Percentiles rank a stretch among this genome's conserved stretches.
Conservation (phyloP, 2,113 vertebrate genomes). For the Phycodurus eques region DNA sequence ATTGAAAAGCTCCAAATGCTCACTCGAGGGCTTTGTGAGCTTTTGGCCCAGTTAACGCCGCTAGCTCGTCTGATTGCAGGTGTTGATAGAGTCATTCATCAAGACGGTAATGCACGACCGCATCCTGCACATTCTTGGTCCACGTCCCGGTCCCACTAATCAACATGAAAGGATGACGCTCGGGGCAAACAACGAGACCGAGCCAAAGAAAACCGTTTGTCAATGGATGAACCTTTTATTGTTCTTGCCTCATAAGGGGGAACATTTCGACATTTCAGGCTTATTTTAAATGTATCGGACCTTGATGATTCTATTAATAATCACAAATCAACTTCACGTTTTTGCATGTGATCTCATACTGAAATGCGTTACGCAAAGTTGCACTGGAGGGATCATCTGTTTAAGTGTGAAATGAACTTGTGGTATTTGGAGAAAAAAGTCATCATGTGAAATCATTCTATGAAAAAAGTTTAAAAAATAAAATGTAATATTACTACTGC, state of each 20-base stretch:
- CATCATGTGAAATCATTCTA: no score
- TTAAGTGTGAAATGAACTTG: not conserved
- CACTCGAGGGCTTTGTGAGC: not conserved
- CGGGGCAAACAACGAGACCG: conserved; percentile 7
- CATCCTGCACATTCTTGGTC: conserved; percentile 52
- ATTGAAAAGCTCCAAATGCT: conserved; percentile 1
- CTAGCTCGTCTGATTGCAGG: conserved; percentile 28
- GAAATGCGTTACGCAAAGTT: not conserved
- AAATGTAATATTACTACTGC: no score
- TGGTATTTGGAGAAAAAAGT: not conserved
- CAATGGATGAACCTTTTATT: conserved; percentile 35
- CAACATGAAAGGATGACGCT: conserved; percentile 40
- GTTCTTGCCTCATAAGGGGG: conserved; percentile 17
- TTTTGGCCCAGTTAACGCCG: conserved; percentile 19
- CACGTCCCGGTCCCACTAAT: conserved; percentile 32
- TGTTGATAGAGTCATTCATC: conserved; percentile 53
- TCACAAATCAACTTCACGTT: not conserved
- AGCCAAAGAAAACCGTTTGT: conserved; percentile 67
- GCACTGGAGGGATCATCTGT: not conserved
- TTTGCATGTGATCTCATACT: not conserved
- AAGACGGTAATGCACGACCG: conserved; percentile 27
- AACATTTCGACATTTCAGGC: not conserved
- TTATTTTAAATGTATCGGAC: not conserved
- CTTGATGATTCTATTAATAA: not conserved
- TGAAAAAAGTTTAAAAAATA: no score